phyloP scores from a whole-genome alignment of 1,140 invertebrate genomes.

The Macrotrachela quadricornifera region DNA sequence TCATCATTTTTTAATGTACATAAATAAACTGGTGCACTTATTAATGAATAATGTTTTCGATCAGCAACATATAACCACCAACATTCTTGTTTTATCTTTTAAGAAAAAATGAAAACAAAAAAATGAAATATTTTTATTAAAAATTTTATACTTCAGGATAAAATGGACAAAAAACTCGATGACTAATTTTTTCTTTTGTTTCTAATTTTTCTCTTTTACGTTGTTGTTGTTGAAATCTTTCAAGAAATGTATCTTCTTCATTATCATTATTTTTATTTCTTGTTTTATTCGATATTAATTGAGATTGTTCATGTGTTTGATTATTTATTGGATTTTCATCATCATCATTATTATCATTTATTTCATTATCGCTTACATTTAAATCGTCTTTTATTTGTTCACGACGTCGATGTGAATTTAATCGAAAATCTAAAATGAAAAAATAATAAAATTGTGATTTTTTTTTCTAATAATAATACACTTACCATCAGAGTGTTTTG shows the following conservation, averaged over 20 bases:
- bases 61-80: conserved; percentile 98
- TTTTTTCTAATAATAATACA: too few species aligned
- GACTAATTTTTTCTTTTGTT: conserved; percentile 78
- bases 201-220: conserved; percentile 62
- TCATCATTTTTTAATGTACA: conserved; percentile 35
- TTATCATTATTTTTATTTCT: conserved; percentile 13
- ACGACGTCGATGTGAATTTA: too few species aligned
- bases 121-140: background rate
- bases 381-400: too few species aligned
- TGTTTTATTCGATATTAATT: conserved; percentile 13
- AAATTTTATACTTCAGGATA: conserved; percentile 51
- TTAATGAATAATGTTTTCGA: conserved; percentile 61
- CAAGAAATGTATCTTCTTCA: conserved; percentile 37
- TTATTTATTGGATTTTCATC: too few species aligned
- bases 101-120: conserved; percentile 8
- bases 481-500: too few species aligned
- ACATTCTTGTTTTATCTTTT: conserved; percentile 78
- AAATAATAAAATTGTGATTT: too few species aligned
- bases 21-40: conserved; percentile 78
- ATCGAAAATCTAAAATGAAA: too few species aligned
- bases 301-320: conserved; percentile 12
- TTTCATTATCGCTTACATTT: too few species aligned
- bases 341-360: background rate
- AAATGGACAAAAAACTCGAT: conserved; percentile 79
- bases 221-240: conserved; percentile 35